Percentiles rank a stretch among this genome's conserved stretches.
These are phyloP conservation scores for Clamator glandarius DNA, from an alignment of 2,797 vertebrate species.

Conservation along the genomic window DNA sequence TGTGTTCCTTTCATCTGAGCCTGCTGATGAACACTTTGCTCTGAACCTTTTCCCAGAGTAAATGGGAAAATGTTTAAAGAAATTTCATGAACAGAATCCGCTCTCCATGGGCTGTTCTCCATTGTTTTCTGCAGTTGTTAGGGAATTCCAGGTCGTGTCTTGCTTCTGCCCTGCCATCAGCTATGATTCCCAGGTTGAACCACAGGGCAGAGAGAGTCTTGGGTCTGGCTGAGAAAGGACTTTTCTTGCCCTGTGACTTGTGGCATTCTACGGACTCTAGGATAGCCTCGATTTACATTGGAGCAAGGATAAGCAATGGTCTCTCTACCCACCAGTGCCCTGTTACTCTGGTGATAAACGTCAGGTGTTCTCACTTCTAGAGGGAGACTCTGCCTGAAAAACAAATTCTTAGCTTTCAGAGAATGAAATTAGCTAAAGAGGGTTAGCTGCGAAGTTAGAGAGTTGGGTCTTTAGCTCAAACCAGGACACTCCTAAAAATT, in stretches of 20 bases:
- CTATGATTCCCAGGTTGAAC: not conserved
- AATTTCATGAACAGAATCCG: not conserved
- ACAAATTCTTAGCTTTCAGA: too few species aligned
- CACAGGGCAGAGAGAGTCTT: not conserved
- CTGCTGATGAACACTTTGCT: not conserved
- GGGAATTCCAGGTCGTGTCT: not conserved
- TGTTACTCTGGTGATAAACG: too few species aligned
- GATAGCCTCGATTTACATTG: too few species aligned
- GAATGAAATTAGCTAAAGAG: too few species aligned
- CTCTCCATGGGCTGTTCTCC: not conserved
- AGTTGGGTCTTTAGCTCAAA: too few species aligned
- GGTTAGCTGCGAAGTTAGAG: too few species aligned
- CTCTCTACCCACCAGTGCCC: too few species aligned
- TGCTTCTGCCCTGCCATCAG: not conserved
- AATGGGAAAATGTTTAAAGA: not conserved
- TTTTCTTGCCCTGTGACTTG: too few species aligned
- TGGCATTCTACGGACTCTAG: too few species aligned
- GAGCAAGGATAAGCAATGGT: too few species aligned
- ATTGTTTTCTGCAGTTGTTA: not conserved
- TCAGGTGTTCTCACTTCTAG: too few species aligned
- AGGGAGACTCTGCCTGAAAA: too few species aligned
- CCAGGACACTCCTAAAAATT: not conserved
- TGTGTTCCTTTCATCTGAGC: not conserved
- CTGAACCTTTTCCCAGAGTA: not conserved
- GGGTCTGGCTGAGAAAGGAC: not conserved